phyloP scores from a whole-genome alignment of 2,888 invertebrate genomes.

The Lasius fuliginosus region DNA sequence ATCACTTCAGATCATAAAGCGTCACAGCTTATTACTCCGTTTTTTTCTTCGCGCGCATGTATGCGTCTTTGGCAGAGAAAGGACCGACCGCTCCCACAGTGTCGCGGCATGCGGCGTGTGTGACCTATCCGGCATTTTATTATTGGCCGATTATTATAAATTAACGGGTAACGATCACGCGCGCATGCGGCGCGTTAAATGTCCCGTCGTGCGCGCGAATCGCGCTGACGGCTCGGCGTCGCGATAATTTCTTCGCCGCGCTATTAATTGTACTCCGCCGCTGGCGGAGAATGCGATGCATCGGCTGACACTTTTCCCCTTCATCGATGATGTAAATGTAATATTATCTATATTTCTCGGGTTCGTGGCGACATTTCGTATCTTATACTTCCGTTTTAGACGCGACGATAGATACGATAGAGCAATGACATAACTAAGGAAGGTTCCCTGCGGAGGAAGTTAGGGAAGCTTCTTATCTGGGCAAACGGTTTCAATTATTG shows the following conservation, averaged over 20 bases:
- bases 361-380: constrained; percentile 14
- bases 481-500: background rate
- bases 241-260: constrained; percentile 39
- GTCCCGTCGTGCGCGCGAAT: constrained; percentile 40
- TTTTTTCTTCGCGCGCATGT: background rate
- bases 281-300: constrained; percentile 37
- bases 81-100: constrained; percentile 2
- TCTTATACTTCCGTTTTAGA: constrained; percentile 26
- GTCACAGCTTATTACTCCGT: background rate
- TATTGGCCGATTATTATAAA: constrained; percentile 42
- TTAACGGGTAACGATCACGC: constrained; percentile 32
- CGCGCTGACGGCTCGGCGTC: constrained; percentile 29
- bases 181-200: constrained; percentile 36
- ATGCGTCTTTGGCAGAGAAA: constrained; percentile 4
- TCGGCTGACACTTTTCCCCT: constrained; percentile 4
- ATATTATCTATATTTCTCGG: constrained; percentile 44
- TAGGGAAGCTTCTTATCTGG: background rate
- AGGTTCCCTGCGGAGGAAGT: background rate
- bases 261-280: constrained; percentile 44
- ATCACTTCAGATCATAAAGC: background rate
- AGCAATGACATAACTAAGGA: constrained; percentile 5
- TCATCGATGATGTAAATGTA: constrained; percentile 20
- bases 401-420: constrained; percentile 21
- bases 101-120: background rate
- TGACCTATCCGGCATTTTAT: constrained; percentile 42